A percentile compares a stretch with the other conserved stretches of the same genome.
Evolutionary conservation across 2,888 invertebrate genomes (phyloP).

Genomic region (Philereme vetulata): DNA sequence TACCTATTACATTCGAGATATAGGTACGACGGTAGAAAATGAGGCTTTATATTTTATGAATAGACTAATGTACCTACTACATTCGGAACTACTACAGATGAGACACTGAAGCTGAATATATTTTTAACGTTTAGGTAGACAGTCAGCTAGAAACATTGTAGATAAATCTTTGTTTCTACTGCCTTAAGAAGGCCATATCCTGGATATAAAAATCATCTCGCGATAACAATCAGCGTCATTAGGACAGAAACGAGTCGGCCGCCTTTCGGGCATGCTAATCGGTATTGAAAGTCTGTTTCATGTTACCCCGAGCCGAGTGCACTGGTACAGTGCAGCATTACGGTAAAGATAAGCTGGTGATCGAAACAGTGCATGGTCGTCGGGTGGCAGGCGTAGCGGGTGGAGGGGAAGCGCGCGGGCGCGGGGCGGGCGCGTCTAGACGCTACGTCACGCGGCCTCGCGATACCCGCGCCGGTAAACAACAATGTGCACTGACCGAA

Average conservation of each 20-base stretch:
- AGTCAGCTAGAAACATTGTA: too few species aligned
- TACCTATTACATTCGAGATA: too few species aligned
- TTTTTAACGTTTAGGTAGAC: too few species aligned
- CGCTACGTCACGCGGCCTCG: constrained; percentile 85
- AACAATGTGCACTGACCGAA: constrained; percentile 83
- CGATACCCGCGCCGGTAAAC: constrained; percentile 84
- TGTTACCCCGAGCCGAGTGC: constrained; percentile 50
- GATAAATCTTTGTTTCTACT: too few species aligned
- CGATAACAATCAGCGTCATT: constrained; percentile 7
- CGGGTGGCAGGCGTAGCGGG: constrained; percentile 46
- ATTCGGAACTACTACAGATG: too few species aligned
- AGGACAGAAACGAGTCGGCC: constrained; percentile 3
- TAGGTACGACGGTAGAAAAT: too few species aligned
- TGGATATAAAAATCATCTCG: too few species aligned
- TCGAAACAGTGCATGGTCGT: constrained; percentile 75
- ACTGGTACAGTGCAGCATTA: constrained; percentile 71
- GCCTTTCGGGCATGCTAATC: constrained; percentile 13
- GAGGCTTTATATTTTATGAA: too few species aligned
- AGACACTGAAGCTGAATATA: too few species aligned
- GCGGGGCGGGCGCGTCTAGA: constrained; percentile 75
- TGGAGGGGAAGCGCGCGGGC: constrained; percentile 44
- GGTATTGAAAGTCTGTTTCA: constrained; percentile 27
- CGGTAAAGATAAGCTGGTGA: constrained; percentile 80
- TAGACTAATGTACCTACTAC: too few species aligned
- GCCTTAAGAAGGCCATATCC: too few species aligned